Evolutionary conservation across 2,797 vertebrate genomes (phyloP), one percentile per base, ranked within the genome.

Genomic region (Schizothorax lantsangensis): DNA sequence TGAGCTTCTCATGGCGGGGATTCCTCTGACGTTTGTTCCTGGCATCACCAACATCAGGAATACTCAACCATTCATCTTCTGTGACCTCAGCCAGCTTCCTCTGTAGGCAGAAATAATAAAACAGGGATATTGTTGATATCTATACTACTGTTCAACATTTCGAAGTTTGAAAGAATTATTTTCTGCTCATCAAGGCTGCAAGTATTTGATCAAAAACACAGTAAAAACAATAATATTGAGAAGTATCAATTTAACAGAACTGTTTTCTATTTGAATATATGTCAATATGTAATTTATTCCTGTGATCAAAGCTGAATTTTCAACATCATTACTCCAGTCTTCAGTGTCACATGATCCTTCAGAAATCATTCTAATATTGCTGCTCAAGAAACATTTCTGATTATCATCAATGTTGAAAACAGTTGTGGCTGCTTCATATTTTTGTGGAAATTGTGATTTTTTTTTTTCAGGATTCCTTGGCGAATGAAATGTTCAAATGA

Each of bases 11-110:
- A 0, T 98, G 96, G 3, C 98, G 98, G 0, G 98, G 98, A 88
- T 98, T 99, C 93, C 98, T 96, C 91, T 99, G 98, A 0, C 98
- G 96, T 72, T 99, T 99, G 93, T 99, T 99, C 87, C 98, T 96
- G 88, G 98, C 98, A 23, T 99, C 98, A 0, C 98, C 98, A 49
- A 99, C 98, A 86, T 99, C 98, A 0, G 98, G 98, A 89, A 99
- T 99, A 81, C 98, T 99, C 80, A 99, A 92, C 98, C 98, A 99
- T 89, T 99, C 98, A 74, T 99, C 98, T 81, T 99, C 98, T 0
- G 98, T 97, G 73, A 99, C 98, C 92, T 99, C 98, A 0, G 97
- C 94, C 86, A 99, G 90, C 89, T 99, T 99, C 87, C 98, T 94
- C 98, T 99, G 89, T 15, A 84, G 2, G 89, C 2, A 8, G 14